phyloP scores from a whole-genome alignment of 2,113 vertebrate genomes.

The Puma concolor region DNA sequence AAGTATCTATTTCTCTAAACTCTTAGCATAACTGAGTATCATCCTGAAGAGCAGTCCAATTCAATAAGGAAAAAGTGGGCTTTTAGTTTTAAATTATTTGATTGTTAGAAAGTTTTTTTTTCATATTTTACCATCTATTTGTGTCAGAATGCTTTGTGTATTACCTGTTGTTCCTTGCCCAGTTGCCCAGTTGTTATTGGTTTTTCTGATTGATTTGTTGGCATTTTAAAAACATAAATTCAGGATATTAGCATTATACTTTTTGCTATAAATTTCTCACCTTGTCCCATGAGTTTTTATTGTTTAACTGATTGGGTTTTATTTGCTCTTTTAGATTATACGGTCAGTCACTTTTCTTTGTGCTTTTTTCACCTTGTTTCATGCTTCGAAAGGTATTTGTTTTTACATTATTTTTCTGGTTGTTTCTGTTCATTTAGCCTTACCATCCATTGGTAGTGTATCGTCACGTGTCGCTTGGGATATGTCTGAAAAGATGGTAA shows the following conservation, averaged over 20 bases:
- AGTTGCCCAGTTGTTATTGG: neutral
- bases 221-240: constrained; percentile 27
- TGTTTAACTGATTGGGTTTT: constrained; percentile 17
- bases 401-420: neutral
- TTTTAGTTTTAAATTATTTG: constrained; percentile 46
- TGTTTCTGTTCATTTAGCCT: constrained; percentile 26
- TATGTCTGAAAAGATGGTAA: neutral
- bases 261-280: constrained; percentile 13
- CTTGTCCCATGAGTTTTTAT: neutral
- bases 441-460: neutral
- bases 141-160: neutral
- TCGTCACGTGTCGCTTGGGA: neutral
- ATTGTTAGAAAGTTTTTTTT: neutral
- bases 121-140: constrained; percentile 14
- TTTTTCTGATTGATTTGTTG: neutral
- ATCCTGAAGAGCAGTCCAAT: constrained; percentile 12
- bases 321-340: constrained; percentile 29
- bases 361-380: neutral
- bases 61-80: neutral
- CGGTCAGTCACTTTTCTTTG: neutral
- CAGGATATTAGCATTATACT: neutral
- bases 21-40: neutral
- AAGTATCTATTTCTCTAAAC: neutral
- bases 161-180: neutral
- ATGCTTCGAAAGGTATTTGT: neutral